phyloP scores from a whole-genome alignment of 2,797 vertebrate species.

The Pantherophis alleghaniensis region DNA sequence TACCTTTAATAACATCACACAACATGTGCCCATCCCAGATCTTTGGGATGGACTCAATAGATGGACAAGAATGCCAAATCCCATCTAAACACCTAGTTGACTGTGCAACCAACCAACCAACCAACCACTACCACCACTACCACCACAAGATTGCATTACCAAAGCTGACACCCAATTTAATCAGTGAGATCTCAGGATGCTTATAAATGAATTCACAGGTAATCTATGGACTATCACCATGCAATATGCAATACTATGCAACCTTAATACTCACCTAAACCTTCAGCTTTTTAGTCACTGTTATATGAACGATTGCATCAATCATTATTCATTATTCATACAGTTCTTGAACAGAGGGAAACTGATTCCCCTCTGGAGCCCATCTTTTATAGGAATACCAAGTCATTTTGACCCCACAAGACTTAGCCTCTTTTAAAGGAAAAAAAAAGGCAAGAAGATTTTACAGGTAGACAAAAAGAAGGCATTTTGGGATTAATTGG shows the following conservation, averaged over 20 bases:
- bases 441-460: background rate
- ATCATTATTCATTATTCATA: background rate
- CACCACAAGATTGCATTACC: background rate
- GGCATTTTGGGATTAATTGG: background rate
- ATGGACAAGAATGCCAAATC: background rate
- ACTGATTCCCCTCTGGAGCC: rapidly evolving
- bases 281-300: background rate
- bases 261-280: background rate
- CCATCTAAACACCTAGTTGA: background rate
- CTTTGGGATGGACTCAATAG: background rate
- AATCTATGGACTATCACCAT: background rate
- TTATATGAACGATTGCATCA: background rate
- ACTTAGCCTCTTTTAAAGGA: background rate
- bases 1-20: background rate
- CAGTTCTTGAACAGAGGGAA: background rate
- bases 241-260: background rate
- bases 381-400: background rate
- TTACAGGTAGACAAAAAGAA: background rate
- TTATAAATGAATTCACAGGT: background rate
- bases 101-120: background rate
- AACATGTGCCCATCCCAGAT: background rate
- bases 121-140: background rate
- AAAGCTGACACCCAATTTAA: background rate
- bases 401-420: background rate
- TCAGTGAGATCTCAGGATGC: background rate